Evolutionary conservation across 2,888 invertebrate species (phyloP).

Genomic region (Hypolimnas misippus): DNA sequence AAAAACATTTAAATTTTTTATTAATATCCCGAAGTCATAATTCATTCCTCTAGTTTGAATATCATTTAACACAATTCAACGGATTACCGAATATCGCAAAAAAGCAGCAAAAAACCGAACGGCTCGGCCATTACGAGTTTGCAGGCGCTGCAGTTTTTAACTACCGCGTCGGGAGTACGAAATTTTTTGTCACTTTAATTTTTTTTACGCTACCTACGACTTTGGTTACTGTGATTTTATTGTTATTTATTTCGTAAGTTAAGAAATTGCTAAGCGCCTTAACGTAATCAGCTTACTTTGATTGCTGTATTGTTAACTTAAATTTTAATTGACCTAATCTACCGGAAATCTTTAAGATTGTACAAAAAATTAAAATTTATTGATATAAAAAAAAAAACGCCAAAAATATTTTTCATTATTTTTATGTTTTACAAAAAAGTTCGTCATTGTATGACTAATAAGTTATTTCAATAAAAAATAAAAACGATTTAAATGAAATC

Average conservation of each 20-base stretch:
- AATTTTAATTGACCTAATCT: too few relatives aligned
- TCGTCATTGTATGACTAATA: too few relatives aligned
- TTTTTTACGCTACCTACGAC: constrained; percentile 3
- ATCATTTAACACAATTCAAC: constrained; percentile 29
- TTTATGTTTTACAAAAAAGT: too few relatives aligned
- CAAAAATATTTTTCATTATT: too few relatives aligned
- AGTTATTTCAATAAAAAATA: too few relatives aligned
- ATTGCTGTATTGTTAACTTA: too few relatives aligned
- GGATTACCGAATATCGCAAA: constrained; percentile 31
- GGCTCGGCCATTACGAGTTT: constrained; percentile 24
- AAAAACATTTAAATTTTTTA: background rate
- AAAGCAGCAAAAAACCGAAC: constrained; percentile 21
- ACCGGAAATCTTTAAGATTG: too few relatives aligned
- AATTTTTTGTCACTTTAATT: constrained; percentile 17
- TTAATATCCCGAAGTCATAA: background rate
- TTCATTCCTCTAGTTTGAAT: constrained; percentile 25
- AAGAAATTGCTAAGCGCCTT: too few relatives aligned
- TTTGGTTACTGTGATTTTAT: constrained; percentile 2
- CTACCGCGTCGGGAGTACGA: constrained; percentile 24
- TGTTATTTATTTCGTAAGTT: constrained; percentile 6
- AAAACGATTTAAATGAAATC: too few relatives aligned
- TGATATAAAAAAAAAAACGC: too few relatives aligned
- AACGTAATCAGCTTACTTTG: too few relatives aligned
- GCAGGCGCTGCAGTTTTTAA: constrained; percentile 29
- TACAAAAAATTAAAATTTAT: too few relatives aligned